These are phyloP conservation scores for Drosophila busckii DNA, from an alignment of 1,140 invertebrate genomes.

Conservation along the genomic window DNA sequence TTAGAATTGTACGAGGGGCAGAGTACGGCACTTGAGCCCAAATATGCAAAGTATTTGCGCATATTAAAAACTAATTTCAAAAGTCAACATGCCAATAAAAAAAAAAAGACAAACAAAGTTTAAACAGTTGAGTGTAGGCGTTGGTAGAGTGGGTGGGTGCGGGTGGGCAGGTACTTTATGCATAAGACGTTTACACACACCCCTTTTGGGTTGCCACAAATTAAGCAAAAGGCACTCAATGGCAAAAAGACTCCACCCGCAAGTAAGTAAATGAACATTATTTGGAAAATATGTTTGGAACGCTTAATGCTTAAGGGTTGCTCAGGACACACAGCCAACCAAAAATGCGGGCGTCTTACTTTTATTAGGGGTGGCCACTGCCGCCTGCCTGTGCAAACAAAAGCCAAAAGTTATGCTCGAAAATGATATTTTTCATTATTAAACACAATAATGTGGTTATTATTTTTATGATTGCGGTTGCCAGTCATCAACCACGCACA, in stretches of 20 bases:
- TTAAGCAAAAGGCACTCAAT: slow-evolving; percentile 72
- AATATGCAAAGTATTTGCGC: slow-evolving; percentile 76
- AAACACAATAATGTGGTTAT: slow-evolving; percentile 78
- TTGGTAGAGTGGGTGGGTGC: slow-evolving; percentile 36
- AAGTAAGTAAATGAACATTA: slow-evolving; percentile 60
- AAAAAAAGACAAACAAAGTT: slow-evolving; percentile 69
- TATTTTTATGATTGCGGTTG: slow-evolving; percentile 75
- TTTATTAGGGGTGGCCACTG: slow-evolving; percentile 16
- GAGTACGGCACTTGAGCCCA: slow-evolving; percentile 37
- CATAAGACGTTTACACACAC: slow-evolving; percentile 48
- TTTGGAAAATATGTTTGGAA: slow-evolving; percentile 70
- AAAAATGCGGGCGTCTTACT: slow-evolving; percentile 59
- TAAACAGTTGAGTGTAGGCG: neutral
- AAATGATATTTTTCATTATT: slow-evolving; percentile 79
- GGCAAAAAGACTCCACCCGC: slow-evolving; percentile 22
- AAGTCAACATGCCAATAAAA: slow-evolving; percentile 76
- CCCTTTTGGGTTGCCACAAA: slow-evolving; percentile 63
- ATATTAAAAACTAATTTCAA: slow-evolving; percentile 77
- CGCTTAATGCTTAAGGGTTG: slow-evolving; percentile 64
- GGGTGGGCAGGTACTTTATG: slow-evolving; percentile 48
- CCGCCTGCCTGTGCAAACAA: slow-evolving; percentile 51
- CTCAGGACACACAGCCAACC: slow-evolving; percentile 41
- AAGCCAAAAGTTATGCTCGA: slow-evolving; percentile 73
- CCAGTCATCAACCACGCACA: slow-evolving; percentile 21
- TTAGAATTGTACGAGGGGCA: slow-evolving; percentile 5